Evolutionary conservation across 2,888 invertebrate genomes (phyloP), one percentile per base, ranked within the genome.

Genomic region (Aleiodes leptofemur): DNA sequence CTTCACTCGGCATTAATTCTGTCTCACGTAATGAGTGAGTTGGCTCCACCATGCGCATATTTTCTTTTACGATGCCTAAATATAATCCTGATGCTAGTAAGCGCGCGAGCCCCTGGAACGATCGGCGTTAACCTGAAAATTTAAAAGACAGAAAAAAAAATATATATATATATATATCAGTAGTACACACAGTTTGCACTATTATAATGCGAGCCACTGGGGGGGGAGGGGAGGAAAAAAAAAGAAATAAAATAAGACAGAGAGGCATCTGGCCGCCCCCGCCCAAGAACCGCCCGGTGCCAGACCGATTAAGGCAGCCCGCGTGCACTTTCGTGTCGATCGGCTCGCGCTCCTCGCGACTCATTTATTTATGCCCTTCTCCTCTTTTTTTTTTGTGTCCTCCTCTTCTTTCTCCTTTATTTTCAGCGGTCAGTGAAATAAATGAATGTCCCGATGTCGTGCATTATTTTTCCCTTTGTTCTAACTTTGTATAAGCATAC

Each of bases 51-150:
- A 83, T 84, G 83, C 87, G 84, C 88, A 88, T 88, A 88, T 87
- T 88, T 88, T 87, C 87, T 86, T 88, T 87, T 88, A 88, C 85
- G 88, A 88, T 82, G 86, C 86, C 88, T 88, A 88, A 88, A 88
- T 88, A 88, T 88, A 88, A 88, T 88, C 86, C 86, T 86, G 87
- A 86, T 86, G 86, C 82, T 84, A 86, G 85, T 31, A 48, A 23
- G 6, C 34, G 34, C 31, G n/a, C 34, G 69, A 57, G 61, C 68
- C 16, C 70, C 70, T 74, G 74, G 74, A 69, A 69, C 59, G 53
- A 73, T 74, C 66, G 74, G 50, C 73, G 43, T 69, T 74, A 69
- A 69, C 51, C 43, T 51, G 31, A 69, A 74, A 69, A 61, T 69
- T 53, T n/a, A 13, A 50, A 13, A 50, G 59, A 69, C 31, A 61